Conservation (phyloP, 2,888 invertebrate species). For the Leptopilina syphax region DNA sequence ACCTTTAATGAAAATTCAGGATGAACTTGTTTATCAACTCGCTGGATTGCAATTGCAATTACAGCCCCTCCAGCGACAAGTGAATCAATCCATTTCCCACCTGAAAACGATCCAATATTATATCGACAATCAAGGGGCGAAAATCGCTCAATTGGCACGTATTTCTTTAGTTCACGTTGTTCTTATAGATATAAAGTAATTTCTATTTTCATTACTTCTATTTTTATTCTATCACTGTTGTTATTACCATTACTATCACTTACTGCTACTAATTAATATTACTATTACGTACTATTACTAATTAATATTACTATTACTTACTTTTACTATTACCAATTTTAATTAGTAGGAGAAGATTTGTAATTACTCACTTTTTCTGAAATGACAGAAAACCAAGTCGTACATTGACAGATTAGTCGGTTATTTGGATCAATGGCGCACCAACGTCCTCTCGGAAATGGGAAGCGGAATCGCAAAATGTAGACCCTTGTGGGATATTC, state of each 20-base stretch:
- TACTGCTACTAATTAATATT: too few species aligned
- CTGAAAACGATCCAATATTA: conserved; percentile 88
- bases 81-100: conserved; percentile 86
- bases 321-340: too few species aligned
- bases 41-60: conserved; percentile 86
- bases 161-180: conserved; percentile 32
- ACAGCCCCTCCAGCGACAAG: conserved; percentile 84
- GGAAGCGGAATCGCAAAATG: conserved; percentile 84
- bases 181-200: too few species aligned
- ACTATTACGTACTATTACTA: too few species aligned
- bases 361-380: too few species aligned
- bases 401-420: conserved; percentile 81
- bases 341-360: too few species aligned
- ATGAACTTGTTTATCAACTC: conserved; percentile 86
- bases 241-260: too few species aligned
- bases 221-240: too few species aligned
- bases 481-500: conserved; percentile 85
- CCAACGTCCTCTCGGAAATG: conserved; percentile 82
- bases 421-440: conserved; percentile 84
- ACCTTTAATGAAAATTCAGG: conserved; percentile 84
- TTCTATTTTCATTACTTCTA: too few species aligned
- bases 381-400: conserved; percentile 79
- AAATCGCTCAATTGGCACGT: conserved; percentile 84
- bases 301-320: too few species aligned
- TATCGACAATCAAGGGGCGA: conserved; percentile 84